phyloP scores from a whole-genome alignment of 2,113 vertebrate genomes.

The Phrynosoma blainvillii region DNA sequence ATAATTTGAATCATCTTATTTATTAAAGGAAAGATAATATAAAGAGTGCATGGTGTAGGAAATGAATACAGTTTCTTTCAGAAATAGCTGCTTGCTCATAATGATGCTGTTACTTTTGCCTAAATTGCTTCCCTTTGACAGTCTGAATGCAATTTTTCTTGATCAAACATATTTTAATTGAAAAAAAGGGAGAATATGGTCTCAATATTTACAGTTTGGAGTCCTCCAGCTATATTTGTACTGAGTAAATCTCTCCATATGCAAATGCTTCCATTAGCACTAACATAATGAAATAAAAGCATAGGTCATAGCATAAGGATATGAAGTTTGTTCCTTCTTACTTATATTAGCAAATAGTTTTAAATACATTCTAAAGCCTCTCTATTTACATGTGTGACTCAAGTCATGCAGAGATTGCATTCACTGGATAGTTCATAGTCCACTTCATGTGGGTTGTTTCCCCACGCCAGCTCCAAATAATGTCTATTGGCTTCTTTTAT shows the following conservation, averaged over 20 bases:
- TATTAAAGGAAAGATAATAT: not conserved
- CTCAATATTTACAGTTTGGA: not conserved
- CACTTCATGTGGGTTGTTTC: no score
- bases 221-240: not conserved
- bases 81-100: not conserved
- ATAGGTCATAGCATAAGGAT: not conserved
- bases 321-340: not conserved
- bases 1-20: slow-evolving; percentile 1
- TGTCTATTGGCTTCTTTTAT: no score
- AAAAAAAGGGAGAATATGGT: not conserved
- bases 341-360: not conserved
- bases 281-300: not conserved
- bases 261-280: not conserved
- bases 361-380: not conserved
- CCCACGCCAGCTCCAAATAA: no score
- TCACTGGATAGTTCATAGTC: not conserved
- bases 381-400: not conserved
- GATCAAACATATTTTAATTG: not conserved
- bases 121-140: not conserved
- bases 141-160: not conserved
- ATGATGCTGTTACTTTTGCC: not conserved
- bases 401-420: not conserved
- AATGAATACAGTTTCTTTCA: not conserved
- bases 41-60: not conserved
- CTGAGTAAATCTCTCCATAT: not conserved